Percentiles rank a stretch among this genome's conserved stretches.
Evolutionary conservation across 2,113 vertebrate species (phyloP).

Genomic region (Struthidea cinerea): DNA sequence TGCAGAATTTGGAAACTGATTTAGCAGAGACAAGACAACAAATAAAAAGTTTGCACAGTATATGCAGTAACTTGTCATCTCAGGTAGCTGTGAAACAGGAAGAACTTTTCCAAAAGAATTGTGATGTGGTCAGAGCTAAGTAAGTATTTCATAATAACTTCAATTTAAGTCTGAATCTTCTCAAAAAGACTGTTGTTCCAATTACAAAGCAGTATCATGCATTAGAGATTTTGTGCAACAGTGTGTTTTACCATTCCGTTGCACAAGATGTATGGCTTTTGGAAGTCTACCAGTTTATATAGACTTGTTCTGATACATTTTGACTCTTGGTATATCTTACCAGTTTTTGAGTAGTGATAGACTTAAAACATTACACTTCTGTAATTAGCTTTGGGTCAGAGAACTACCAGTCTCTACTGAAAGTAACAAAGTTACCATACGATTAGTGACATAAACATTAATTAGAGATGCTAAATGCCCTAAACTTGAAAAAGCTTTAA

Average conservation of each 20-base stretch:
- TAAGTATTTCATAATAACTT: neutral
- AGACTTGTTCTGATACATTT: neutral
- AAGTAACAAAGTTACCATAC: neutral
- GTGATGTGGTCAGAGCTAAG: conserved; percentile 64
- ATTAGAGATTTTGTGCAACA: neutral
- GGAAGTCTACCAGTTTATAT: neutral
- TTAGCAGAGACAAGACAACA: conserved; percentile 64
- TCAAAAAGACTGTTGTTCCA: neutral
- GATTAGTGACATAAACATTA: neutral
- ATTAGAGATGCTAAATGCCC: neutral
- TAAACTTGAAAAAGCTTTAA: neutral
- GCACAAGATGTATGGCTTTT: neutral
- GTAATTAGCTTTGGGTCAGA: neutral
- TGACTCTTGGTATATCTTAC: neutral
- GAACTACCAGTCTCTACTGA: neutral
- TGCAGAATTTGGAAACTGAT: conserved; percentile 75
- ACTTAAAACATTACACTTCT: neutral
- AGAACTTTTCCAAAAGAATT: conserved; percentile 67
- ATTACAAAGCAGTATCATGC: neutral
- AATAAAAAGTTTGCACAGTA: conserved; percentile 51
- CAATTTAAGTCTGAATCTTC: neutral
- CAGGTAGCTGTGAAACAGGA: conserved; percentile 70
- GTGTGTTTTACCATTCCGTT: neutral
- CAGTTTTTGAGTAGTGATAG: neutral
- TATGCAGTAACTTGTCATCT: conserved; percentile 53